Evolutionary conservation across 1,140 invertebrate species (phyloP), one percentile per base, ranked within the genome.

Genomic region (Drosophila punjabiensis): DNA sequence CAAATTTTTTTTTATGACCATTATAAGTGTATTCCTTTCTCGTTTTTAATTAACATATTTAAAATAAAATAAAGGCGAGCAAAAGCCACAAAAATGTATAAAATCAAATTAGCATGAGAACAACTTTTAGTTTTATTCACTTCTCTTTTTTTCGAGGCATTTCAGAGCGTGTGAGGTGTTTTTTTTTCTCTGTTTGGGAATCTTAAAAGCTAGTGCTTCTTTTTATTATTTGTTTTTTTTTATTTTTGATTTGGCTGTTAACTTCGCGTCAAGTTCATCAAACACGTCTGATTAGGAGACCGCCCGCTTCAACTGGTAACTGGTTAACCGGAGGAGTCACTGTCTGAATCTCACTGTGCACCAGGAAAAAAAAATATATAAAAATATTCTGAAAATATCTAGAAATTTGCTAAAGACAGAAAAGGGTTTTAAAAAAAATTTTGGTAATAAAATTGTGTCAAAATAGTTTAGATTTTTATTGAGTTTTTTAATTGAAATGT

Each of bases 1-100:
- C 58, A 35, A 24, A 20, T 30, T 20, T 13, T 18, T 35, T 52
- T 59, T 39, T 53, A 33, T 41, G 7, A 20, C 50, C 20, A 24
- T 56, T 75, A 53, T 53, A 74, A 64, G 70, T 63, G 70, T 65
- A 74, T 76, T 75, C 61, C 39, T 62, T 81, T 71, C 59, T 67
- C 76, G 61, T 81, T 88, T 71, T 84, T 60, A 86, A 90, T 90
- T 90, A 90, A 77, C 86, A 90, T 90, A 90, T 80, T 88, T 88
- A 88, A 88, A 83, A 83, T 50, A 56, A 80, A 74, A 74, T 76
- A 87, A 90, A 90, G 84, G 69, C 87, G 73, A 86, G 82, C 86
- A 89, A 63, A 75, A 50, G 55, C 63, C 43, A 61, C 70, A 68
- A 77, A 70, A 63, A 45, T 73, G 37, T 68, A 82, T 78, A 69